A percentile compares a stretch with the other conserved stretches of the same genome.
phyloP scores from a whole-genome alignment of 92 coral and sea anemone species.

The Meandrina meandrites region DNA sequence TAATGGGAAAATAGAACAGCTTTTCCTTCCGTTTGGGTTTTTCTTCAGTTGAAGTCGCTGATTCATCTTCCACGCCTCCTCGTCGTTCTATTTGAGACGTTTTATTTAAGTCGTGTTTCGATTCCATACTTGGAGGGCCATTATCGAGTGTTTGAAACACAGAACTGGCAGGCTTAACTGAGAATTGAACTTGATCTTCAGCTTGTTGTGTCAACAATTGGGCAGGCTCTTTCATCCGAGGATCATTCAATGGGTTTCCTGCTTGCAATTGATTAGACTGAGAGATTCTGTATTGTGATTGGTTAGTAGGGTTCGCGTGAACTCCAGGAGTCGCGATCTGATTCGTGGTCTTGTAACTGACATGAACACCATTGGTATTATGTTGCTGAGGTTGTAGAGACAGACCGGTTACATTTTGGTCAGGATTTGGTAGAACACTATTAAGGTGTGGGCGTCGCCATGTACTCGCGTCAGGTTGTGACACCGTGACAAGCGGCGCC shows the following conservation, averaged over 20 bases:
- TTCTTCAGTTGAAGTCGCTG: not conserved
- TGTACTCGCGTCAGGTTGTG: not conserved
- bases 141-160: not conserved
- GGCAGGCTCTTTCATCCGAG: not conserved
- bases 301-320: not conserved
- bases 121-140: not conserved
- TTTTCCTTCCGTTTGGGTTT: slow-evolving; percentile 37
- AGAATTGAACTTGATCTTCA: not conserved
- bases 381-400: not conserved
- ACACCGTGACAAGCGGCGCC: not conserved
- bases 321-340: not conserved
- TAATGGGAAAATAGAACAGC: slow-evolving; percentile 75
- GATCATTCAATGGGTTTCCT: not conserved
- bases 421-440: not conserved
- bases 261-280: not conserved
- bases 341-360: not conserved
- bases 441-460: not conserved
- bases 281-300: not conserved
- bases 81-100: slow-evolving; percentile 2
- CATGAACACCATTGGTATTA: not conserved
- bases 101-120: not conserved
- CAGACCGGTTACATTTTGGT: not conserved
- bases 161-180: not conserved
- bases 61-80: not conserved
- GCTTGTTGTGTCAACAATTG: not conserved